A percentile compares a stretch with the other conserved stretches of the same genome.
phyloP scores from a whole-genome alignment of 2,113 vertebrate species.

The Jacana jacana region DNA sequence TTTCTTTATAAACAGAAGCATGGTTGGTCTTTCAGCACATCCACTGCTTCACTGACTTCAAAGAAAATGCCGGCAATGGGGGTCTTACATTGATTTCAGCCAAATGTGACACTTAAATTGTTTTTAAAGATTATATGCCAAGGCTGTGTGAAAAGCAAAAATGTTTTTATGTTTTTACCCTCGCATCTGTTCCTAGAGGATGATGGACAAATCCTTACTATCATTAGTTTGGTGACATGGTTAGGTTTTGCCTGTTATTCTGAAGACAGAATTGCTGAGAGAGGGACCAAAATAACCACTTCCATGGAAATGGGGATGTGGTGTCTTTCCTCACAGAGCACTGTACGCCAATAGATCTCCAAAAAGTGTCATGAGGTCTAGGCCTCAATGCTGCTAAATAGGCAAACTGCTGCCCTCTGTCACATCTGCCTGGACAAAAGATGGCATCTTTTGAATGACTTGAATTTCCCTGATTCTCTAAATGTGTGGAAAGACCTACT shows the following conservation, averaged over 20 bases:
- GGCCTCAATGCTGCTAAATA: neutral
- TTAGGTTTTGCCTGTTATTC: neutral
- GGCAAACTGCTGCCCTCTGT: neutral
- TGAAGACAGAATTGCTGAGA: neutral
- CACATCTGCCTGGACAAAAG: neutral
- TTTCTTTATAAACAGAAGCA: neutral
- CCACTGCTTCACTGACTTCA: neutral
- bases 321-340: neutral
- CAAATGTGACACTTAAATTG: neutral
- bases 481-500: neutral
- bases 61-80: neutral
- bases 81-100: neutral
- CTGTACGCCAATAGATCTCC: neutral
- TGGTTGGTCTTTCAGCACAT: neutral
- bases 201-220: neutral
- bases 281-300: neutral
- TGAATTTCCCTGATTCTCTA: neutral
- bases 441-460: neutral
- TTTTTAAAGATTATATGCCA: conserved; percentile 20
- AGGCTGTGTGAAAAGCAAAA: neutral
- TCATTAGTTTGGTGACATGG: neutral
- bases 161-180: neutral
- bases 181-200: neutral
- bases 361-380: neutral
- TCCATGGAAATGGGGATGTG: neutral